Evolutionary conservation across 2,888 invertebrate genomes (phyloP).

Genomic region (Patella ulyssiponensis): DNA sequence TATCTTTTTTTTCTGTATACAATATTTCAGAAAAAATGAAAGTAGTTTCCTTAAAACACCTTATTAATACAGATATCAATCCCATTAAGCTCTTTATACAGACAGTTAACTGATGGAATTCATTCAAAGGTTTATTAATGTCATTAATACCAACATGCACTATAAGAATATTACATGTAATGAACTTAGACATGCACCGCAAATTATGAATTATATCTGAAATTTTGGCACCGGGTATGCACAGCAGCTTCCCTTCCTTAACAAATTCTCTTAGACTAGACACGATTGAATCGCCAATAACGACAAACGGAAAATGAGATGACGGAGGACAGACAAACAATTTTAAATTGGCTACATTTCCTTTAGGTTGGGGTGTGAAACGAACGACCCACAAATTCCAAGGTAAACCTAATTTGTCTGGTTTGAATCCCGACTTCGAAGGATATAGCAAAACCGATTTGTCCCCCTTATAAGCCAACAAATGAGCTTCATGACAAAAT

Average conservation of each 20-base stretch:
- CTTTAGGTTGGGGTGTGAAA: background rate
- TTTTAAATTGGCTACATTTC: too few relatives aligned
- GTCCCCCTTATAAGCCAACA: background rate
- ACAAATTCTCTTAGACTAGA: background rate
- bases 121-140: background rate
- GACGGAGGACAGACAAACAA: too few relatives aligned
- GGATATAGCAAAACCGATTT: background rate
- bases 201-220: background rate
- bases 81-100: too few relatives aligned
- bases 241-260: background rate
- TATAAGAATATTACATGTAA: background rate
- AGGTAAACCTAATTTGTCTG: background rate
- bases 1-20: background rate
- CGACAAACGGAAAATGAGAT: background rate
- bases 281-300: background rate
- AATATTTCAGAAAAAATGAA: background rate
- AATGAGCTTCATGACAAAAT: background rate
- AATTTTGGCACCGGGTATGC: background rate
- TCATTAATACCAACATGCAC: background rate
- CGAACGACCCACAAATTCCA: slow-evolving; percentile 1
- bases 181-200: background rate
- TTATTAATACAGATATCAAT: background rate
- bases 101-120: background rate
- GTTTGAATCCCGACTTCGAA: background rate
- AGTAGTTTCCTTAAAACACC: background rate